These are phyloP conservation scores for Hylyphantes graminicola DNA, from an alignment of 1,140 invertebrate genomes.

Conservation along the genomic window DNA sequence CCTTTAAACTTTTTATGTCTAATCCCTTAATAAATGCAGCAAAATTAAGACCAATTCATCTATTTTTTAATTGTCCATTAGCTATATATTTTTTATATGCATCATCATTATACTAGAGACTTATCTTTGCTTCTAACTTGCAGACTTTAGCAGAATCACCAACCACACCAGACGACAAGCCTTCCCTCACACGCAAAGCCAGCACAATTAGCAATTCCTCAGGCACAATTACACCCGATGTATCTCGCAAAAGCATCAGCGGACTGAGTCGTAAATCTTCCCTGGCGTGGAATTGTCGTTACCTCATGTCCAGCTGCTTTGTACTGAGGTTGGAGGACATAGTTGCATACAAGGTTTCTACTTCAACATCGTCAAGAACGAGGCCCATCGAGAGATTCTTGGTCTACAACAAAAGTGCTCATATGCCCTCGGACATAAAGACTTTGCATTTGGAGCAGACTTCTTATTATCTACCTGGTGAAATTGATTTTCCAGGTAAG, in stretches of 20 bases:
- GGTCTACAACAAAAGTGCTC: constrained; percentile 82
- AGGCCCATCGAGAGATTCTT: constrained; percentile 66
- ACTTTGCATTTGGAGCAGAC: constrained; percentile 95
- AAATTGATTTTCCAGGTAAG: constrained; percentile 90
- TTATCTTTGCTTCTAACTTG: background rate
- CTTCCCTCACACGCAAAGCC: constrained; percentile 73
- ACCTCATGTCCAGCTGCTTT: constrained; percentile 63
- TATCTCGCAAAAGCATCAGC: constrained; percentile 58
- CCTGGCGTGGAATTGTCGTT: constrained; percentile 56
- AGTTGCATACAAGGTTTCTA: constrained; percentile 84
- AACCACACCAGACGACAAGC: constrained; percentile 71
- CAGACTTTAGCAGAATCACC: constrained; percentile 41
- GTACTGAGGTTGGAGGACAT: constrained; percentile 69
- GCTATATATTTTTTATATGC: no score
- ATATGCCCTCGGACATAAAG: constrained; percentile 87
- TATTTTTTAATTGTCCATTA: no score
- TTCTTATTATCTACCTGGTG: constrained; percentile 96
- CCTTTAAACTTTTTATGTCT: no score
- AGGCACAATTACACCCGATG: constrained; percentile 43
- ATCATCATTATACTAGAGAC: no score
- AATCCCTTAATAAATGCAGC: no score
- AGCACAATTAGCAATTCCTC: constrained; percentile 72
- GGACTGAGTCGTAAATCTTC: constrained; percentile 60
- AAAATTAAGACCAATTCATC: no score
- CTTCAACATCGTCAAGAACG: constrained; percentile 61